These are phyloP conservation scores for Meleagris gallopavo DNA, from an alignment of 2,113 vertebrate species.

Conservation along the genomic window DNA sequence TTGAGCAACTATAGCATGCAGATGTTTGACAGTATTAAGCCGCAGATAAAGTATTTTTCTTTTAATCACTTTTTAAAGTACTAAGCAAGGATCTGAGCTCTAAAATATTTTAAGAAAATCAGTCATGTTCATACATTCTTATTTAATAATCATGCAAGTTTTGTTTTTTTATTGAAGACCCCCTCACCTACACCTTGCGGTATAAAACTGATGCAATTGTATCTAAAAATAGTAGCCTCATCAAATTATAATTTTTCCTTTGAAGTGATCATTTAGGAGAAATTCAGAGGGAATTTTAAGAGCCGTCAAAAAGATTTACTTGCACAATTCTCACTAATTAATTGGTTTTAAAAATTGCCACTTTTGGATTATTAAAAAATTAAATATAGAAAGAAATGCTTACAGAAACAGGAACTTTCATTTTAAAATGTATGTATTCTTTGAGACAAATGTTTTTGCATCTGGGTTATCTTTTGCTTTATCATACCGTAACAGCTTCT, in stretches of 20 bases:
- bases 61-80: not conserved
- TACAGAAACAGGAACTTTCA: not conserved
- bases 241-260: not conserved
- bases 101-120: not conserved
- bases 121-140: not conserved
- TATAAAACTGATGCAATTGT: not conserved
- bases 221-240: not conserved
- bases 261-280: not conserved
- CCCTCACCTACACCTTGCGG: fast-evolving
- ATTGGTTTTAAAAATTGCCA: not conserved
- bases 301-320: not conserved
- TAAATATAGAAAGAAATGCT: not conserved
- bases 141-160: not conserved
- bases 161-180: not conserved
- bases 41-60: not conserved
- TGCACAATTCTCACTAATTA: not conserved
- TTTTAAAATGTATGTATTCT: not conserved
- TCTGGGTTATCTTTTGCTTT: not conserved
- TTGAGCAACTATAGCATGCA: not conserved
- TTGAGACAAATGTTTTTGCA: not conserved
- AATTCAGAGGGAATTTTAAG: not conserved
- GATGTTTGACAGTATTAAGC: not conserved
- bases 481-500: not conserved
- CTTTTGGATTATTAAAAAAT: not conserved
- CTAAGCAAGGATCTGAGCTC: not conserved